Conservation (phyloP, 2,113 vertebrate genomes). For the Phocoena sinus region DNA sequence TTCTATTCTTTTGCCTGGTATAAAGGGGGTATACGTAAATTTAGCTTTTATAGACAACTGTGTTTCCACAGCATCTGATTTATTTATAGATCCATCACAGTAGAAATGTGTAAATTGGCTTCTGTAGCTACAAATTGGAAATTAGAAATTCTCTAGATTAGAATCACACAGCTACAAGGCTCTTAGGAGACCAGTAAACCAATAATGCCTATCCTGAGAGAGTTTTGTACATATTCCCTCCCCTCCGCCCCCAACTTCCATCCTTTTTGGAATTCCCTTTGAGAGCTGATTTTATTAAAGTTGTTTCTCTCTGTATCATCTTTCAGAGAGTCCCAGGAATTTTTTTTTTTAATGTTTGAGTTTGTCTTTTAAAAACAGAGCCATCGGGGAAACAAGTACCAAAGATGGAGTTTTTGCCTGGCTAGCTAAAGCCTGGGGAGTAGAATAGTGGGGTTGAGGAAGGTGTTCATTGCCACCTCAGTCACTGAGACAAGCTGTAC, state of each 20-base stretch:
- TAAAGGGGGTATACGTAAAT: constrained; percentile 73
- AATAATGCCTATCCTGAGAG: background rate
- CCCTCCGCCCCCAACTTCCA: background rate
- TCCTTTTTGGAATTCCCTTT: background rate
- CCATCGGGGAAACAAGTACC: background rate
- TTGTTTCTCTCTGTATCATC: background rate
- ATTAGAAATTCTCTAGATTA: constrained; percentile 55
- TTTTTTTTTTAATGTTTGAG: background rate
- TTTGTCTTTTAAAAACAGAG: constrained; percentile 23
- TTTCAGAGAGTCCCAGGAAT: background rate
- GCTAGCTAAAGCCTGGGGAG: background rate
- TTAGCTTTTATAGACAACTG: constrained; percentile 61
- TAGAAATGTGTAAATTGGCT: constrained; percentile 62
- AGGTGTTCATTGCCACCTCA: background rate
- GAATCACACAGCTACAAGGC: background rate
- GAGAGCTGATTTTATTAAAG: background rate
- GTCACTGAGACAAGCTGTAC: background rate
- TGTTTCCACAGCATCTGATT: constrained; percentile 63
- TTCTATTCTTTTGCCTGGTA: constrained; percentile 56
- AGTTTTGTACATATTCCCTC: background rate
- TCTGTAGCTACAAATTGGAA: constrained; percentile 67
- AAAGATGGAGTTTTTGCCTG: background rate
- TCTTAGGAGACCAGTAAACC: background rate
- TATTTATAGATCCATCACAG: constrained; percentile 64
- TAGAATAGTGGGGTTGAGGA: background rate